Percentiles rank a stretch among this genome's conserved stretches.
Evolutionary conservation across 2,113 vertebrate species (phyloP).

Genomic region (Illadopsis cleaveri): DNA sequence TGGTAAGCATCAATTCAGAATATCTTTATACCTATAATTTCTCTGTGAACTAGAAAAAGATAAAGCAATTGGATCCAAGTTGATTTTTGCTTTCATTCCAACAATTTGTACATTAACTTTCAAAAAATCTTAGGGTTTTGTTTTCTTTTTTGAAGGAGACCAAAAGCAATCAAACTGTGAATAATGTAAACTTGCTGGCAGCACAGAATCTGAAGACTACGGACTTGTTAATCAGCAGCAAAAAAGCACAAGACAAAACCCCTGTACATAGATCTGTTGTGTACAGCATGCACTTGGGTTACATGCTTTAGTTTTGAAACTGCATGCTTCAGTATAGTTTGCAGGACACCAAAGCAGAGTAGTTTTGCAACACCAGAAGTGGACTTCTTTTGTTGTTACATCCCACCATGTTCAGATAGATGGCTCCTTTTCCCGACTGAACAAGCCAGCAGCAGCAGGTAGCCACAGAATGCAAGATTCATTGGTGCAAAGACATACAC

Average conservation of each 20-base stretch:
- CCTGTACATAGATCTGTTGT: background rate
- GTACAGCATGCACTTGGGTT: constrained; percentile 59
- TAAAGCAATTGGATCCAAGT: background rate
- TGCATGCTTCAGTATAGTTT: constrained; percentile 66
- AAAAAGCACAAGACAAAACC: background rate
- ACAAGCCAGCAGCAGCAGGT: constrained; percentile 65
- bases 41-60: background rate
- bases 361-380: constrained; percentile 3
- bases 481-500: constrained; percentile 25
- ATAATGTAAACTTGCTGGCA: background rate
- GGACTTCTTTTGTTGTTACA: background rate
- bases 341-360: constrained; percentile 48
- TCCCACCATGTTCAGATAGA: background rate
- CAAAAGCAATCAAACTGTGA: background rate
- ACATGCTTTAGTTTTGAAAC: constrained; percentile 63
- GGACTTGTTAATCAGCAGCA: constrained; percentile 21
- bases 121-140: background rate
- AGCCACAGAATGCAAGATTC: constrained; percentile 56
- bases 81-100: background rate
- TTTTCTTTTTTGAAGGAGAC: background rate
- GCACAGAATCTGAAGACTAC: background rate
- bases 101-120: background rate
- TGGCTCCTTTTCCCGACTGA: constrained; percentile 15
- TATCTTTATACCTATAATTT: background rate
- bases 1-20: background rate